These are phyloP conservation scores for Dreissena polymorpha DNA, from an alignment of 1,140 invertebrate species.

Conservation along the genomic window DNA sequence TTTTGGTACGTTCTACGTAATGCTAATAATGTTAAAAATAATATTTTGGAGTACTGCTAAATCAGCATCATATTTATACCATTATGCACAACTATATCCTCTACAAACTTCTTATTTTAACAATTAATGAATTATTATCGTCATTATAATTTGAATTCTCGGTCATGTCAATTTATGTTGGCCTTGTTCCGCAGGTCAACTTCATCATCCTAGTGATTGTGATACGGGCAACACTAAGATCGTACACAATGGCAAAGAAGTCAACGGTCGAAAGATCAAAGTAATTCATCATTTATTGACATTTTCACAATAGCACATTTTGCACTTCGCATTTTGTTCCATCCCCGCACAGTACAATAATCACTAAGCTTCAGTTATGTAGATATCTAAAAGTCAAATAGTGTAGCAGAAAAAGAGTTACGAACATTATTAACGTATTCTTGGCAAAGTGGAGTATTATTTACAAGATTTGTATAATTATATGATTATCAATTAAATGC, in stretches of 20 bases:
- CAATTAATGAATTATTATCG: no score
- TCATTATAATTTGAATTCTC: background rate
- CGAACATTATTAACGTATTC: no score
- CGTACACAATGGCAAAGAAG: constrained; percentile 10
- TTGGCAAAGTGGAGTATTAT: no score
- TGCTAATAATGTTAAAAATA: background rate
- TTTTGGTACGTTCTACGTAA: constrained; percentile 52
- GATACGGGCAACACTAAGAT: constrained; percentile 38
- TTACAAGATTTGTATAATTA: background rate
- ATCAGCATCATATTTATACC: no score
- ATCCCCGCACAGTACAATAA: background rate
- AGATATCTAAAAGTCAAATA: no score
- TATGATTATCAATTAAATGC: background rate
- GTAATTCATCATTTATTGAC: background rate
- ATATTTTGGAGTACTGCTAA: no score
- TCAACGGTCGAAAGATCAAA: constrained; percentile 18
- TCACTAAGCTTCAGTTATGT: background rate
- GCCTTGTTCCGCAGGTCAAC: constrained; percentile 64
- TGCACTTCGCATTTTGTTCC: background rate
- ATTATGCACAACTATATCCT: background rate
- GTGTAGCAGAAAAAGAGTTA: no score
- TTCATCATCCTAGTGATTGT: constrained; percentile 59
- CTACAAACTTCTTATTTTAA: no score
- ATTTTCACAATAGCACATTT: background rate
- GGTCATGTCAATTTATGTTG: background rate